Base-by-base conservation (phyloP, 2,797 vertebrate species). In the Galagoides demidoff region DNA sequence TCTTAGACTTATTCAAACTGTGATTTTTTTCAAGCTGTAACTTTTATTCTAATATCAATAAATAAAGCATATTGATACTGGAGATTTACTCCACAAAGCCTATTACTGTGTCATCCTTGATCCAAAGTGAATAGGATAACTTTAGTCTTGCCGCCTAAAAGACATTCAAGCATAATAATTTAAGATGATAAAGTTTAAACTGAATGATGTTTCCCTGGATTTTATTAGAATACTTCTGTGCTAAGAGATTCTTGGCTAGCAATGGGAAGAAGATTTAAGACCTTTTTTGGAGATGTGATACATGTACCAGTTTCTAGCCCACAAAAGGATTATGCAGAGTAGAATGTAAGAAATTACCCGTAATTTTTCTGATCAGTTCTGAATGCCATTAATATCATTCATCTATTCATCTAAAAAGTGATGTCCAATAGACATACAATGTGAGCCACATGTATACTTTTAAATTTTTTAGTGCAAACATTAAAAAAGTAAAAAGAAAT, bases 251-350 rank as follows among this genome's bases (percentile, higher is more conserved):
- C 63, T 77, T 92, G 73, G n/a, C 57, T 68, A 90, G 49, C 20
- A 95, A 92, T 12, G 37, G 34, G 74, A 95, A 34, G 45, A 90
- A 92, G 57, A 93, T 49, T 77, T 82, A 91, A 90, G 49, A 71
- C 1, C 17, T 86, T 79, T 83, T 94, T 85, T 86, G 37, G 39
- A 92, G 16, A 84, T 96, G 49, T 25, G 74, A n/a, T 27, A 39
- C 31, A 19, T 43, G 49, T 91, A 64, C 13, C 14, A 10, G 29
- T 89, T 55, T 92, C 76, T 31, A 85, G 78, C n/a, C 25, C 37
- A 78, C 45, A 82, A 93, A 89, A 83, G 52, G 45, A 93, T 85
- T 89, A 85, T 64, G 34, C 64, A 83, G 45, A 77, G n/a, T 61
- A 12, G 34, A n/a, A n/a, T 77, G 93, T 85, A 86, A 92, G 85